Evolutionary conservation across 2,113 vertebrate genomes (phyloP).

Genomic region (Phrynocephalus versicolor): DNA sequence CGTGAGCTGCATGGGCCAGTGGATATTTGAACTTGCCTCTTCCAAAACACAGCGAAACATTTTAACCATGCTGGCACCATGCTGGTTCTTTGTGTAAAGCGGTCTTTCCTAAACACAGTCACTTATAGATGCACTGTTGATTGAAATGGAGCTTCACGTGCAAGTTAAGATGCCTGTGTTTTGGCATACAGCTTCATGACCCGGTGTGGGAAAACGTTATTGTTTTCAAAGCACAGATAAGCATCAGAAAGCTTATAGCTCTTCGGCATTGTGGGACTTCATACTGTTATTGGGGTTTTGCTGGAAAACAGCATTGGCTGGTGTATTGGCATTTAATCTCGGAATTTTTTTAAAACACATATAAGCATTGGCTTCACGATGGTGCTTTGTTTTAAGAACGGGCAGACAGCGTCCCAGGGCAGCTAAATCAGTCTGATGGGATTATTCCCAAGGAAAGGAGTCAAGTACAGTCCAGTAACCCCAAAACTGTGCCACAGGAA

Average conservation of each 20-base stretch:
- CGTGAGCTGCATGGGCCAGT: neutral
- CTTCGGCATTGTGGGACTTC: neutral
- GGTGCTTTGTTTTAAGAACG: neutral
- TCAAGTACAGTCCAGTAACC: neutral
- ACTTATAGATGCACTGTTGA: neutral
- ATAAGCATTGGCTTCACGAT: neutral
- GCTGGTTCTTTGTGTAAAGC: neutral
- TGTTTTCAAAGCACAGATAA: neutral
- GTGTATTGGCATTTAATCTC: neutral
- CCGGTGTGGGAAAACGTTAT: neutral
- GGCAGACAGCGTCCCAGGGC: neutral
- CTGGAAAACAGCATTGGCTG: neutral
- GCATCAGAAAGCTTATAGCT: neutral
- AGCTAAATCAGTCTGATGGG: neutral
- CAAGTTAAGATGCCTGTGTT: neutral
- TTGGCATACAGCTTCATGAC: neutral
- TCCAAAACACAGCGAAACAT: neutral
- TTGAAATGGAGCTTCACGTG: neutral
- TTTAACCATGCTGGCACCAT: neutral
- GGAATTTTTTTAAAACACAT: neutral
- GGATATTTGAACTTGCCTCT: no score
- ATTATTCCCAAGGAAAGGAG: constrained; percentile 1
- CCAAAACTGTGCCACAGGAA: neutral
- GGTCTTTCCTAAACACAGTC: neutral
- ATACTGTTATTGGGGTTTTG: neutral